Evolutionary conservation across 2,113 vertebrate genomes (phyloP).

Genomic region (Phaethon lepturus): DNA sequence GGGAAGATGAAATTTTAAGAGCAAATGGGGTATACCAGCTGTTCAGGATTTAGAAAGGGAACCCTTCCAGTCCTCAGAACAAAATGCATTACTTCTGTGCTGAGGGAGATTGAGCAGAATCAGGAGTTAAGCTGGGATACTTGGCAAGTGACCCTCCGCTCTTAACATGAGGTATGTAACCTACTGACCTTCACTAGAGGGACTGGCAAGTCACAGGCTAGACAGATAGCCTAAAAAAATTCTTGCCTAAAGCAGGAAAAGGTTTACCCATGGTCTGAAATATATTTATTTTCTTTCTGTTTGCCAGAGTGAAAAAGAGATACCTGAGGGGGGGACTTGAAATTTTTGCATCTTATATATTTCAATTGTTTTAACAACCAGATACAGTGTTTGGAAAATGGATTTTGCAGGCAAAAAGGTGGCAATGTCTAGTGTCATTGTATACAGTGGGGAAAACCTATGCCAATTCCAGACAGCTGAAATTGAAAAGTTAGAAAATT

Average conservation of each 20-base stretch:
- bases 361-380: not conserved
- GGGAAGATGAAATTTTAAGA: conserved; percentile 65
- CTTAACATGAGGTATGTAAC: conserved; percentile 47
- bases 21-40: conserved; percentile 59
- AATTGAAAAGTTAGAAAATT: conserved; percentile 32
- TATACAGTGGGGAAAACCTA: not conserved
- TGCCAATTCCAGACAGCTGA: not conserved
- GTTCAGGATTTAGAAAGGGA: conserved; percentile 56
- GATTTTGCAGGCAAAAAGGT: conserved; percentile 21
- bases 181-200: conserved; percentile 43
- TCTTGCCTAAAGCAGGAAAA: conserved; percentile 8
- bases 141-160: conserved; percentile 12
- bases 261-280: not conserved
- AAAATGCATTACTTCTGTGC: not conserved
- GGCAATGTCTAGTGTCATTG: not conserved
- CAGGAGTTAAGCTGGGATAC: not conserved
- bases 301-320: not conserved
- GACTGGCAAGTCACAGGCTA: conserved; percentile 3
- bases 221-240: conserved; percentile 24
- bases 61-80: conserved; percentile 30
- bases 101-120: not conserved
- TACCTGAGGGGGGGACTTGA: not conserved
- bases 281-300: not conserved
- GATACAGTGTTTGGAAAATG: not conserved
- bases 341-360: not conserved